Conservation (phyloP, 2,888 invertebrate species). For the Melanargia galathea region DNA sequence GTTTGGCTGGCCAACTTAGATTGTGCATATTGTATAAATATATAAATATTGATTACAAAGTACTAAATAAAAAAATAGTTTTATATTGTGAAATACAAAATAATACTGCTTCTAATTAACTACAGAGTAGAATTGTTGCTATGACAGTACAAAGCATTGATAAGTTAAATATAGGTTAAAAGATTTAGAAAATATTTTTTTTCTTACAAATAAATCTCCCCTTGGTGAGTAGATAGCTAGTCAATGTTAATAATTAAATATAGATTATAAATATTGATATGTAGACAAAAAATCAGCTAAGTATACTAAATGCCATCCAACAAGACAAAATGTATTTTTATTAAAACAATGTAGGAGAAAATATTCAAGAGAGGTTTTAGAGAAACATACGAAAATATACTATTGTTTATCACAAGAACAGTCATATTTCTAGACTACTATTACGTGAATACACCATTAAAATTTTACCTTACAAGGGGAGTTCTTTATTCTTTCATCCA, state of each 20-base stretch:
- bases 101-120: constrained; percentile 24
- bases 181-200: constrained; percentile 27
- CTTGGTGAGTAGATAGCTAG: constrained; percentile 41
- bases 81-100: not conserved
- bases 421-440: constrained; percentile 46
- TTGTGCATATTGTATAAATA: too few species aligned
- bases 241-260: constrained; percentile 34
- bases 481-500: constrained; percentile 76
- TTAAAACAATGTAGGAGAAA: constrained; percentile 15
- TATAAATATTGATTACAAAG: too few species aligned
- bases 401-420: constrained; percentile 29
- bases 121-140: constrained; percentile 18
- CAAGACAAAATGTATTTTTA: constrained; percentile 27
- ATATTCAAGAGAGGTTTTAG: constrained; percentile 22
- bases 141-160: constrained; percentile 20
- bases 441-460: constrained; percentile 52
- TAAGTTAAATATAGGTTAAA: constrained; percentile 3
- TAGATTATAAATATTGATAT: constrained; percentile 24
- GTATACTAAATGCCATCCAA: constrained; percentile 22
- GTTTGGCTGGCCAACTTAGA: too few species aligned
- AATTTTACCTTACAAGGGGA: constrained; percentile 80
- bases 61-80: too few species aligned
- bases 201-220: constrained; percentile 42
- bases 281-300: constrained; percentile 18
- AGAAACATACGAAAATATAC: constrained; percentile 30